Conservation (phyloP, 2,113 vertebrate genomes). For the Felis catus region F.catus_Fca126_mat1.0 CM031421.1:88889501-88890000, state of each 20-base stretch:
- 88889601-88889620: fast-evolving
- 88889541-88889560: conserved; percentile 4
- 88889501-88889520: conserved; percentile 38
- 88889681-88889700: neutral
- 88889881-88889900: neutral
- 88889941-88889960: neutral
- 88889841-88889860: neutral
- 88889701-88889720: neutral
- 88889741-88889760: neutral
- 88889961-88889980: neutral
- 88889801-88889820: neutral
- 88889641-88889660: neutral
- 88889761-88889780: too few relatives aligned
- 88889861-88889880: neutral
- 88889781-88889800: neutral
- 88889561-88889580: conserved; percentile 25
- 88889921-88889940: neutral
- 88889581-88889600: neutral
- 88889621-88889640: neutral
- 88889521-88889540: conserved; percentile 26
- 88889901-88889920: neutral
- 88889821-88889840: neutral
- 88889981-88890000: neutral
- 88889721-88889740: neutral
- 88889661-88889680: neutral